A percentile compares a stretch with the other conserved stretches of the same genome.
Evolutionary conservation across 1,140 invertebrate genomes (phyloP).

Genomic region (Caenorhabditis elegans): WBcel235 BX284606.5:5130001-5130500

Average conservation of each 20-base stretch:
- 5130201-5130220: background rate
- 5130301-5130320: slow-evolving; percentile 19
- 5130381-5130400: slow-evolving; percentile 17
- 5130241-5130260: background rate
- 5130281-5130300: slow-evolving; percentile 24
- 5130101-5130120: no score
- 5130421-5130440: background rate
- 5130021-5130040: no score
- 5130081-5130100: no score
- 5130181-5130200: background rate
- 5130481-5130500: no score
- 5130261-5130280: background rate
- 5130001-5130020: no score
- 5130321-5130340: background rate
- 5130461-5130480: no score
- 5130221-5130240: background rate
- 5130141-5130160: no score
- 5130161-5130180: no score
- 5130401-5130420: background rate
- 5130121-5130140: no score
- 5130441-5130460: background rate
- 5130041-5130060: no score
- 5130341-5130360: background rate
- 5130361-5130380: background rate
- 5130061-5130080: no score